Base-by-base conservation (phyloP, 2,113 vertebrate genomes). In the Hippocampus comes region DNA sequence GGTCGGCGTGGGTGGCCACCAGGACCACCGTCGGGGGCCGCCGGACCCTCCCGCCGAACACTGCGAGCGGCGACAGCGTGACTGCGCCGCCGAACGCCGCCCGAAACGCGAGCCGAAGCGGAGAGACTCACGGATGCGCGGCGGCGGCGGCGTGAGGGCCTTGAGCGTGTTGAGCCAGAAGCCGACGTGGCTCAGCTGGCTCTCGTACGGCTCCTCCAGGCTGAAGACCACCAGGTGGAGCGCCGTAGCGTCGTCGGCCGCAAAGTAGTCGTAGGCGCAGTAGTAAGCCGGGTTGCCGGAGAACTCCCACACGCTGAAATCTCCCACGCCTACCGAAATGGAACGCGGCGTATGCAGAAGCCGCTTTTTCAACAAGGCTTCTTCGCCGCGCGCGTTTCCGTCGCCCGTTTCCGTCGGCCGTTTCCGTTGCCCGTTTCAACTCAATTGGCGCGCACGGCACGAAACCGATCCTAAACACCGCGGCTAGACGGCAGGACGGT, bases 151-250 rank as follows among this genome's bases (percentile, higher is more conserved):
- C 7, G 92, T 94, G 63, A 99, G 88, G 0, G 95, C 95, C 82
- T 99, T 99, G 78, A 99, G 92, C 84, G 95, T 94, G 91, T 94
- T 98, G 57, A 99, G 94, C 97, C 97, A 99, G 91, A 96, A 99
- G 81, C 95, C 96, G 89, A 98, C 91, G 93, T 98, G 96, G 68
- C 95, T 93, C 83, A 99, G 89, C 78, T 99, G 97, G 68, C 95
- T 96, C 88, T 99, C 97, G 4, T 96, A 99, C 42, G 96, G 94
- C 75, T 98, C 96, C 89, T 99, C 97, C 1, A 99, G 93, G 81
- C 94, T 99, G 88, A 99, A 99, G 53, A 95, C 90, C 0, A 99
- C 92, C 84, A 96, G 30, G 67, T 99, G 97, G 89, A 99, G 87
- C 4, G 96, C 93, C 0, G 95, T 96, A 78, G 89, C 80, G 70